phyloP scores from a whole-genome alignment of 2,113 vertebrate species.

The Erythrolamprus reginae region DNA sequence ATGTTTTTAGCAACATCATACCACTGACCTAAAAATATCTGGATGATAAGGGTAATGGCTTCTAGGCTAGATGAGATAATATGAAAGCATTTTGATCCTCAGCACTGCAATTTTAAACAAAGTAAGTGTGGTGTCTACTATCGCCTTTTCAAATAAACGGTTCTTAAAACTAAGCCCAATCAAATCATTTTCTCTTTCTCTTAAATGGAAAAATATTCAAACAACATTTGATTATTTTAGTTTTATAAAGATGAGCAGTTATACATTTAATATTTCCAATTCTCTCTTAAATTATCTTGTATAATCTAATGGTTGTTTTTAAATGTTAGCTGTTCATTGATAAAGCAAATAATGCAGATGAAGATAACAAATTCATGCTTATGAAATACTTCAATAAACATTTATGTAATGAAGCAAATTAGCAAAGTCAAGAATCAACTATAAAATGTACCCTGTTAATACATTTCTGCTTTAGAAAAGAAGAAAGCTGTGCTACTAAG shows the following conservation, averaged over 20 bases:
- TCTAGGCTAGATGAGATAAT: background rate
- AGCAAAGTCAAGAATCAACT: conserved; percentile 33
- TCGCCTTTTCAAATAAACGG: background rate
- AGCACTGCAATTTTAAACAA: background rate
- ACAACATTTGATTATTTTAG: background rate
- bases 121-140: background rate
- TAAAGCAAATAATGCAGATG: conserved; percentile 65
- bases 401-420: conserved; percentile 42
- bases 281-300: conserved; percentile 14
- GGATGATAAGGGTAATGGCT: background rate
- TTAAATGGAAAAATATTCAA: background rate
- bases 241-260: conserved; percentile 21
- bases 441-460: conserved; percentile 28
- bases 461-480: conserved; percentile 44
- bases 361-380: conserved; percentile 46
- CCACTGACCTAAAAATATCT: background rate
- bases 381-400: conserved; percentile 20
- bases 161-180: background rate
- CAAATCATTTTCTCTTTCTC: conserved; percentile 14
- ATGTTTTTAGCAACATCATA: background rate
- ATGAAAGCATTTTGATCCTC: background rate
- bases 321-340: conserved; percentile 67
- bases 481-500: conserved; percentile 55
- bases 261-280: background rate
- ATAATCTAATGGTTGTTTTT: conserved; percentile 2